These are phyloP conservation scores for Philonicus albiceps DNA, from an alignment of 2,888 invertebrate genomes.

Conservation along the genomic window DNA sequence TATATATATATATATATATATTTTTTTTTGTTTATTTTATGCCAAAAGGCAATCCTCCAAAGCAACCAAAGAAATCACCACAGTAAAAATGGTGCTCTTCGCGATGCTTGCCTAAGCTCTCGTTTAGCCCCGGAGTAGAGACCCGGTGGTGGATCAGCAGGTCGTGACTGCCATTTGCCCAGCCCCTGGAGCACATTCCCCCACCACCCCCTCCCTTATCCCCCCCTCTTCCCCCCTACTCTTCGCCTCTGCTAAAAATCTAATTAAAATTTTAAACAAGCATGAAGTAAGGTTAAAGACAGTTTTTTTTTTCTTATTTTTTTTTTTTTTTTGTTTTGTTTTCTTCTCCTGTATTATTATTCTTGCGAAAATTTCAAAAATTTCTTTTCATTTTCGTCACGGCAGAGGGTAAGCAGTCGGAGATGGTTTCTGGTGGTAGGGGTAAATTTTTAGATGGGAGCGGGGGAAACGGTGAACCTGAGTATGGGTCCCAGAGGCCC, in stretches of 20 bases:
- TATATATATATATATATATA: no score
- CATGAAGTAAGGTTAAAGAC: constrained; percentile 25
- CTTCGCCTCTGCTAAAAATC: constrained; percentile 4
- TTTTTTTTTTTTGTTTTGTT: neutral
- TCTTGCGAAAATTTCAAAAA: constrained; percentile 24
- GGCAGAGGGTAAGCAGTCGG: neutral
- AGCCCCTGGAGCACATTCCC: neutral
- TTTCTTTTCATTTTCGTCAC: constrained; percentile 30
- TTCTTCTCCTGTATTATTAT: neutral
- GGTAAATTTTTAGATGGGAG: neutral
- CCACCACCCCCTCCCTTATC: no score
- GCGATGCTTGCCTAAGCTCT: neutral
- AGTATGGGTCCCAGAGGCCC: neutral
- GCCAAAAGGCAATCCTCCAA: neutral
- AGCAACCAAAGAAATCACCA: neutral
- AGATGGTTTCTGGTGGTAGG: neutral
- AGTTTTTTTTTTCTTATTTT: neutral
- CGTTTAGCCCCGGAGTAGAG: neutral
- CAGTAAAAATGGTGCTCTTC: neutral
- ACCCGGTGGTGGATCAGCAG: neutral
- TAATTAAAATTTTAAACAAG: constrained; percentile 36
- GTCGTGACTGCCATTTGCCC: neutral
- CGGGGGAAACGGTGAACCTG: neutral
- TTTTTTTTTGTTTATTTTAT: neutral
- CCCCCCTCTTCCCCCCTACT: no score